phyloP scores from a whole-genome alignment of 2,888 invertebrate genomes.

The Drepanosiphum platanoidis region DNA sequence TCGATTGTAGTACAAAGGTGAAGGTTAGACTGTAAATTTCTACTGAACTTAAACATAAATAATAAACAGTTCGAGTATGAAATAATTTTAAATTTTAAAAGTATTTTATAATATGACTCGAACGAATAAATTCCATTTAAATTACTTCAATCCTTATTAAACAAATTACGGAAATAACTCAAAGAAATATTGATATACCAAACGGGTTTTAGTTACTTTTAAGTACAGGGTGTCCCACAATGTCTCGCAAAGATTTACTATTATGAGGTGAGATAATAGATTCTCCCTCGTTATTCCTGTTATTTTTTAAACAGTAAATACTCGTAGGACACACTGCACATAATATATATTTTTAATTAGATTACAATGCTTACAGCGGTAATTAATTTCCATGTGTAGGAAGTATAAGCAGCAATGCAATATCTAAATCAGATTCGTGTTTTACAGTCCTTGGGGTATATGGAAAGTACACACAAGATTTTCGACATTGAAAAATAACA shows the following conservation, averaged over 20 bases:
- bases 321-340: too few relatives aligned
- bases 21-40: conserved; percentile 24
- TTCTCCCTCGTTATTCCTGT: too few relatives aligned
- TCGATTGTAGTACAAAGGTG: conserved; percentile 40
- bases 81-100: not conserved
- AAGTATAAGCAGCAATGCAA: not conserved
- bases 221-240: too few relatives aligned
- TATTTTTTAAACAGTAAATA: too few relatives aligned
- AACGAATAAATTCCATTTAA: too few relatives aligned
- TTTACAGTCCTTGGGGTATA: conserved; percentile 25
- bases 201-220: too few relatives aligned
- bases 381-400: not conserved
- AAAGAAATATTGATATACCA: not conserved
- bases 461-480: conserved; percentile 16
- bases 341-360: not conserved
- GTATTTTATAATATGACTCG: not conserved
- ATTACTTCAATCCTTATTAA: not conserved
- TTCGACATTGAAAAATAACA: conserved; percentile 43
- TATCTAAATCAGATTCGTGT: not conserved
- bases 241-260: too few relatives aligned
- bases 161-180: not conserved
- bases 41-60: not conserved
- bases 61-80: not conserved
- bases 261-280: too few relatives aligned
- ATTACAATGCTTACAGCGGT: not conserved